Evolutionary conservation across 2,888 invertebrate genomes (phyloP).

Genomic region (Panopea generosa): DNA sequence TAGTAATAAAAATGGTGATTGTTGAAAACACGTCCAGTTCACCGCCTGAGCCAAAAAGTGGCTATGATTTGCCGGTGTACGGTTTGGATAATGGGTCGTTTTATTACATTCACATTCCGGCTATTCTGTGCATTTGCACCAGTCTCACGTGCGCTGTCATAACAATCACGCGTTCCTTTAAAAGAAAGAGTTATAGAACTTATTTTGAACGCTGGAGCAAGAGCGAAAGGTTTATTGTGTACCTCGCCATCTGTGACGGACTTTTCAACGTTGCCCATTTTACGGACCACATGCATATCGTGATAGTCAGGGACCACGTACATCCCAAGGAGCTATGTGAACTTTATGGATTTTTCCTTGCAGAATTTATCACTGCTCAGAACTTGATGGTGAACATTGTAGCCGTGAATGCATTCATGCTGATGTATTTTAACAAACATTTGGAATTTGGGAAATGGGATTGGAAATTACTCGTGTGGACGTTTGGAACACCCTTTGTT

Average conservation of each 20-base stretch:
- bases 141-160: conserved; percentile 50
- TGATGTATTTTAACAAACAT: conserved; percentile 61
- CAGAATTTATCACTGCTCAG: conserved; percentile 62
- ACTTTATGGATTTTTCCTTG: conserved; percentile 65
- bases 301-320: conserved; percentile 54
- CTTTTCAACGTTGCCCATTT: conserved; percentile 64
- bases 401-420: conserved; percentile 63
- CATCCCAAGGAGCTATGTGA: conserved; percentile 61
- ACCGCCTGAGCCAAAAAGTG: too few species aligned
- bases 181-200: conserved; percentile 7
- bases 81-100: conserved; percentile 56
- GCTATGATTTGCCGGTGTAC: conserved; percentile 59
- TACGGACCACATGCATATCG: conserved; percentile 65
- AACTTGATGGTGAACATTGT: conserved; percentile 67
- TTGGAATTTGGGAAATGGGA: conserved; percentile 59
- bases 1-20: too few species aligned
- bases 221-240: conserved; percentile 65
- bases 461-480: conserved; percentile 58
- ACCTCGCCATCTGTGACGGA: conserved; percentile 64
- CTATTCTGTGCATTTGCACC: conserved; percentile 46
- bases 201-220: conserved; percentile 58
- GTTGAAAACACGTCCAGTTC: too few species aligned
- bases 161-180: conserved; percentile 45
- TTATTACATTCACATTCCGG: conserved; percentile 57
- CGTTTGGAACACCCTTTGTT: conserved; percentile 61